These are phyloP conservation scores for Ochotona princeps DNA, from an alignment of 2,113 vertebrate species.

Conservation along the genomic window DNA sequence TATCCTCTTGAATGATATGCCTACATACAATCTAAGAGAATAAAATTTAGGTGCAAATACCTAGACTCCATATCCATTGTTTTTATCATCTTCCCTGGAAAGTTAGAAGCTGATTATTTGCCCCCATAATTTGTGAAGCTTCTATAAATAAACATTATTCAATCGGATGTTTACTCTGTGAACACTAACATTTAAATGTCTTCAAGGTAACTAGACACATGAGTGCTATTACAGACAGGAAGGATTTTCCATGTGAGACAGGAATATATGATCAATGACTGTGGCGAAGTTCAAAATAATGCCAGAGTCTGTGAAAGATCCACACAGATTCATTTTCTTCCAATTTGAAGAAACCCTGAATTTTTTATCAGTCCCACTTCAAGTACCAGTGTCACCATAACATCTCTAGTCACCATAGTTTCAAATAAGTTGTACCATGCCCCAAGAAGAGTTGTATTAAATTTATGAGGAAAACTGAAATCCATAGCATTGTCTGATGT, in stretches of 20 bases:
- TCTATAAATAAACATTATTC: not conserved
- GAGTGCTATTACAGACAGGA: not conserved
- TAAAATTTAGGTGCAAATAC: slow-evolving; percentile 13
- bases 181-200: not conserved
- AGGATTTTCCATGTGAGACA: not conserved
- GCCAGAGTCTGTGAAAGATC: not conserved
- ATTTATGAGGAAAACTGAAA: not conserved
- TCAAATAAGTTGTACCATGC: not conserved
- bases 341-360: slow-evolving; percentile 43
- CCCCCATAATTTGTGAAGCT: slow-evolving; percentile 22
- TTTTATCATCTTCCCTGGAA: slow-evolving; percentile 26
- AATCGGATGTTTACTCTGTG: not conserved
- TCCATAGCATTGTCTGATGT: not conserved
- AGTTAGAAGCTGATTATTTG: not conserved
- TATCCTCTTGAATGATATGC: not conserved
- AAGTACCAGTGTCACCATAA: not conserved
- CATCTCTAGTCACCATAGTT: not conserved
- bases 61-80: not conserved
- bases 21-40: slow-evolving; percentile 4
- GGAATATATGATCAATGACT: slow-evolving; percentile 20
- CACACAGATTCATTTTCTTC: not conserved
- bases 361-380: not conserved
- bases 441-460: not conserved
- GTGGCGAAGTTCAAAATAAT: slow-evolving; percentile 13
- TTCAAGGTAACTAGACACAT: not conserved